Evolutionary conservation across 2,113 vertebrate species (phyloP).

Genomic region (Hiodon tergisus): DNA sequence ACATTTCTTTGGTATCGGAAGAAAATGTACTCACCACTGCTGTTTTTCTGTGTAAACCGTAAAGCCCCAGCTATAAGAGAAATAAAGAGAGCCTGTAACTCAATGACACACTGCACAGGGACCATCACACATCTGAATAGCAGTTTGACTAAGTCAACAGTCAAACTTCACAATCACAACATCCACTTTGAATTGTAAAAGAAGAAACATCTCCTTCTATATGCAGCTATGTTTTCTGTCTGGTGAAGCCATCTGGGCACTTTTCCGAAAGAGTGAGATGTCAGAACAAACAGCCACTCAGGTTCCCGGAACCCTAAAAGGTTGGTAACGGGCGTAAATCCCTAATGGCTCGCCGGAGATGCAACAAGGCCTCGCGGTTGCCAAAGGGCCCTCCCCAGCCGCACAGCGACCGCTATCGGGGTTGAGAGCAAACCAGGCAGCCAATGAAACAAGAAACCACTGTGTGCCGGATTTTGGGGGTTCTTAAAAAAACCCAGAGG

Average conservation of each 20-base stretch:
- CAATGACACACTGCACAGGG: background rate
- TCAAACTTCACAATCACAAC: constrained; percentile 8
- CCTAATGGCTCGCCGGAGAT: too few species aligned
- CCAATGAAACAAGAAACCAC: too few species aligned
- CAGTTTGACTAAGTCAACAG: constrained; percentile 15
- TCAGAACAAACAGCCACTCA: background rate
- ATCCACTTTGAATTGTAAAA: background rate
- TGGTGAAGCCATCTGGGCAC: background rate
- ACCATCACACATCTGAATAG: constrained; percentile 14
- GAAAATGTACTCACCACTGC: constrained; percentile 77
- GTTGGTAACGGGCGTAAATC: too few species aligned
- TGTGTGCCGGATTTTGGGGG: too few species aligned
- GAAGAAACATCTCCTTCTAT: background rate
- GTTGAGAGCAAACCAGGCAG: too few species aligned
- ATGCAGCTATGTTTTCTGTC: too few species aligned
- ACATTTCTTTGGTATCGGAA: background rate
- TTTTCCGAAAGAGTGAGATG: background rate
- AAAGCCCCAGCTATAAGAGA: constrained; percentile 80
- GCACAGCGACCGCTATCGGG: too few species aligned
- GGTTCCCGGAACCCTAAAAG: background rate
- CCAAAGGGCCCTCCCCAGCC: too few species aligned
- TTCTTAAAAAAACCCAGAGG: too few species aligned
- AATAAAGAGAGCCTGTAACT: constrained; percentile 26
- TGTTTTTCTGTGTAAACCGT: constrained; percentile 84
- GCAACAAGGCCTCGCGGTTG: too few species aligned